Conservation (phyloP, 2,888 invertebrate species). For the Glyphotaelius pellucidus region DNA sequence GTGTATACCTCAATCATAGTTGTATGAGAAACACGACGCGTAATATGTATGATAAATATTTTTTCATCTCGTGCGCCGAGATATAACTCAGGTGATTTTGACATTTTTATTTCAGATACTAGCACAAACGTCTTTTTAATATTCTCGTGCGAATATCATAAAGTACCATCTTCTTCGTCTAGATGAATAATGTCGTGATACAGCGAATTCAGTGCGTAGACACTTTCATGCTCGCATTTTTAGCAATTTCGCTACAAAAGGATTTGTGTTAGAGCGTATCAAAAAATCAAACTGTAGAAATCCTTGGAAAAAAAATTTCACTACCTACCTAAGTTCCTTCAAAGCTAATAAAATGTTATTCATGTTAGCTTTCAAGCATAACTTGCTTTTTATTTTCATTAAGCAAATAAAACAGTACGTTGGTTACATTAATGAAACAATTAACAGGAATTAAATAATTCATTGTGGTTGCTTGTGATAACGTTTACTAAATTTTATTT, state of each 20-base stretch:
- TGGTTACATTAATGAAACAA: too few species aligned
- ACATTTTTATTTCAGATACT: conserved; percentile 45
- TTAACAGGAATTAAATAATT: too few species aligned
- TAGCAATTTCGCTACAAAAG: neutral
- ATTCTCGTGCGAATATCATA: neutral
- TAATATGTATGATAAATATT: conserved; percentile 14
- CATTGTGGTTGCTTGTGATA: too few species aligned
- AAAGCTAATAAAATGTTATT: too few species aligned
- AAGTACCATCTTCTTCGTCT: neutral
- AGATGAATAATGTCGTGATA: neutral
- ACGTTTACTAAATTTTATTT: too few species aligned
- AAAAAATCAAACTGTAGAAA: neutral
- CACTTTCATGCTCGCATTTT: neutral
- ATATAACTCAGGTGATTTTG: conserved; percentile 53
- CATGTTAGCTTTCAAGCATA: too few species aligned
- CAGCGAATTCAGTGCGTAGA: neutral
- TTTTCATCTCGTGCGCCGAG: neutral
- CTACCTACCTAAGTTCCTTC: neutral
- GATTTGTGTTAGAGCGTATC: neutral
- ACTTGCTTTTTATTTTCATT: too few species aligned
- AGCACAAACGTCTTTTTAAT: conserved; percentile 20
- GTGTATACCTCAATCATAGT: conserved; percentile 21
- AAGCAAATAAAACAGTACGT: too few species aligned
- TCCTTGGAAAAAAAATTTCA: neutral
- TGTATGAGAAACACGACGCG: neutral